These are phyloP conservation scores for Meloidogyne floridensis DNA, from an alignment of 1,140 invertebrate species.

Conservation along the genomic window DNA sequence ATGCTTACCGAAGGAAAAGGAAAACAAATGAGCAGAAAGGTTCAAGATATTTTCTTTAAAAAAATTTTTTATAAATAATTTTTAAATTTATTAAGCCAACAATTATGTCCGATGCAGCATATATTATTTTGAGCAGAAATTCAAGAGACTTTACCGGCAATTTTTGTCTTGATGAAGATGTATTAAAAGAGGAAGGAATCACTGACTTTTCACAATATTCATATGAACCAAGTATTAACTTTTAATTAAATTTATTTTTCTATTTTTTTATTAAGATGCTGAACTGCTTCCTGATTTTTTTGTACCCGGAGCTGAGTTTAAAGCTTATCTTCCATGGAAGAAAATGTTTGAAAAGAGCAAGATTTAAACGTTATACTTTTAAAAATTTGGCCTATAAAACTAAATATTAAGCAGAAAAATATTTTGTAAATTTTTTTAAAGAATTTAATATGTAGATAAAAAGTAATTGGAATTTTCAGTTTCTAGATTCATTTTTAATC, in stretches of 20 bases:
- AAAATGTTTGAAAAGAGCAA: conserved; percentile 7
- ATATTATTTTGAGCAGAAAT: conserved; percentile 71
- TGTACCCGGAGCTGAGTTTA: conserved; percentile 72
- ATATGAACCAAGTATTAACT: conserved; percentile 73
- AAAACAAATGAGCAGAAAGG: conserved; percentile 12
- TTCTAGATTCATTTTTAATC: no score
- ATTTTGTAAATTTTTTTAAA: no score
- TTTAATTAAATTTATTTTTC: conserved; percentile 9
- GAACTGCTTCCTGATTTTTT: conserved; percentile 86
- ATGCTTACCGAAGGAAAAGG: conserved; percentile 80
- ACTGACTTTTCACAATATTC: conserved; percentile 85
- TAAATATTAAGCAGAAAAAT: no score
- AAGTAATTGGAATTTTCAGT: no score
- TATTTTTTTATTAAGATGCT: conserved; percentile 32
- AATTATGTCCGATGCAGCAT: conserved; percentile 77
- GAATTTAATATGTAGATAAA: no score
- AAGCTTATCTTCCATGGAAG: not conserved
- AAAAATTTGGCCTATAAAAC: no score
- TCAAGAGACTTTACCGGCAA: conserved; percentile 81
- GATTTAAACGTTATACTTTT: not conserved
- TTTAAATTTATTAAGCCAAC: conserved; percentile 72
- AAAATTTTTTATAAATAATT: not conserved
- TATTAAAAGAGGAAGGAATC: conserved; percentile 79
- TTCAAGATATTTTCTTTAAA: not conserved
- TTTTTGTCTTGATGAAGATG: conserved; percentile 90